Conservation (phyloP, 2,888 invertebrate species). For the Trichopoda pennipes region DNA sequence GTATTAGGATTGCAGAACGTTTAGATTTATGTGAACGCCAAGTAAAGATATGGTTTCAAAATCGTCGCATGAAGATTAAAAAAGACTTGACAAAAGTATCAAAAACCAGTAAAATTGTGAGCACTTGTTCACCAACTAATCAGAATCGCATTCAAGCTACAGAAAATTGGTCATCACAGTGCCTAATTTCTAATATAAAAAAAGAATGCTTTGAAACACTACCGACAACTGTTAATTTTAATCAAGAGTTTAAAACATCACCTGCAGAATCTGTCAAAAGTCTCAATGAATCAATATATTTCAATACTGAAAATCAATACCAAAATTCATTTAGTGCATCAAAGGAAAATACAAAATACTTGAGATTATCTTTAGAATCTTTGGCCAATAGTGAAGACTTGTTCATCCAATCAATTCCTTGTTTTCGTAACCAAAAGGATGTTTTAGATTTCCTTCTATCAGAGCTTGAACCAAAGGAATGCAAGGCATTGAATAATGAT, state of each 20-base stretch:
- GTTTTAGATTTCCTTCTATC: conserved; percentile 39
- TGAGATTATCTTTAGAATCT: conserved; percentile 24
- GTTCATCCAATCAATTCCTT: conserved; percentile 2
- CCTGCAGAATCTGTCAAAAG: background rate
- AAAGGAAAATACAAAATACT: conserved; percentile 20
- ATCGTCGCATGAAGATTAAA: conserved; percentile 90
- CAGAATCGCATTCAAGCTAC: background rate
- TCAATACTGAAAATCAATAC: background rate
- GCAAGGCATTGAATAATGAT: background rate
- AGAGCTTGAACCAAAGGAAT: conserved; percentile 15
- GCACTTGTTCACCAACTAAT: background rate
- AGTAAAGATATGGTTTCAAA: conserved; percentile 93
- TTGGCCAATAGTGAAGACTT: conserved; percentile 16
- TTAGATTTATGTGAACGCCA: conserved; percentile 93
- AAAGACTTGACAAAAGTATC: conserved; percentile 15
- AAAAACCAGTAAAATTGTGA: conserved; percentile 19
- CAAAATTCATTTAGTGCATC: background rate
- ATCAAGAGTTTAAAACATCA: background rate
- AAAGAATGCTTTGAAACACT: conserved; percentile 4
- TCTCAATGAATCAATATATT: conserved; percentile 7
- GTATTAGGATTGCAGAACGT: conserved; percentile 97
- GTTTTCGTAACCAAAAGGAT: conserved; percentile 39
- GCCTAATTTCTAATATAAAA: background rate
- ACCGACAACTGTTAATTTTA: background rate
- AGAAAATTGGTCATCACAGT: conserved; percentile 9